phyloP scores from a whole-genome alignment of 2,888 invertebrate genomes.

The Eupsilia transversa region DNA sequence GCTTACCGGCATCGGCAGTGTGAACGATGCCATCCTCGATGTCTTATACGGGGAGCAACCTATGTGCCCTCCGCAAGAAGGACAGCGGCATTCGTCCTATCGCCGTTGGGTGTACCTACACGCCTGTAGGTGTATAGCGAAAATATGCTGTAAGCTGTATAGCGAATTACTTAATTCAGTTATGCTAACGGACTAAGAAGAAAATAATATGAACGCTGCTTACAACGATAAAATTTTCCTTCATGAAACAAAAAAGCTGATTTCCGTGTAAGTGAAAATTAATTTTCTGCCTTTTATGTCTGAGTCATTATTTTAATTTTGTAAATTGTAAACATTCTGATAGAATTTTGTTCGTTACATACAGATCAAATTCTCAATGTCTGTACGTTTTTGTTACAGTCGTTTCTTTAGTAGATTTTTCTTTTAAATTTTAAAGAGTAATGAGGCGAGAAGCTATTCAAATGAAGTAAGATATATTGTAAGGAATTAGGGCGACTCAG shows the following conservation, averaged over 20 bases:
- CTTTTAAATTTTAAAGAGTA: constrained; percentile 58
- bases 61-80: too few relatives aligned
- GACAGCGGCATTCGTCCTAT: too few relatives aligned
- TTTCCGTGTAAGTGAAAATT: constrained; percentile 28
- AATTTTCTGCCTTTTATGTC: constrained; percentile 33
- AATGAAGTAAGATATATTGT: constrained; percentile 63
- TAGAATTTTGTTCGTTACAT: constrained; percentile 28
- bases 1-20: too few relatives aligned
- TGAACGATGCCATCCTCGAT: too few relatives aligned
- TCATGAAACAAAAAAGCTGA: constrained; percentile 6
- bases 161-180: too few relatives aligned
- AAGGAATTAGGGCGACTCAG: constrained; percentile 50
- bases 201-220: constrained; percentile 6
- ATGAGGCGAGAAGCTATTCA: constrained; percentile 54
- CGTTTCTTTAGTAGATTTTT: constrained; percentile 38
- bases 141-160: too few relatives aligned
- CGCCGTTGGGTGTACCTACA: too few relatives aligned
- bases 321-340: constrained; percentile 33
- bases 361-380: constrained; percentile 36
- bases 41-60: too few relatives aligned
- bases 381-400: constrained; percentile 12
- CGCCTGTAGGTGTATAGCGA: too few relatives aligned
- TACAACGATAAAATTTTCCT: constrained; percentile 2
- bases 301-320: constrained; percentile 40
- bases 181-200: constrained; percentile 18